These are phyloP conservation scores for Thysanoteuthis rhombus DNA, from an alignment of 2,888 invertebrate species.

Conservation along the genomic window DNA sequence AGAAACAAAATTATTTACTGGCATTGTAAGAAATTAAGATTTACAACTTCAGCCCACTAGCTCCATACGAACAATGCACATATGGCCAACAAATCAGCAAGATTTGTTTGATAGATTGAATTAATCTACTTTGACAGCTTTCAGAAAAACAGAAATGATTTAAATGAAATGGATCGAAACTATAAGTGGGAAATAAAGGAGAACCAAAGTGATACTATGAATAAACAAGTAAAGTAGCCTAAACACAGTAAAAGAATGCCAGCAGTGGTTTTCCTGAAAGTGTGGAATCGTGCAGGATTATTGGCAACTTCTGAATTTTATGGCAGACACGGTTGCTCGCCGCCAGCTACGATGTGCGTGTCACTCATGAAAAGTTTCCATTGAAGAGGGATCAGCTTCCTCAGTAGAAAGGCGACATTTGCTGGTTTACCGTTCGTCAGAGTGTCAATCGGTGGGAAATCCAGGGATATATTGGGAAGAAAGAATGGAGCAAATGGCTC, in stretches of 20 bases:
- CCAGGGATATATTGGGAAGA: too few species aligned
- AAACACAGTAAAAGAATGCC: background rate
- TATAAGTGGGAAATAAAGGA: background rate
- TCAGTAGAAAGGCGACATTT: background rate
- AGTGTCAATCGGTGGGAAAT: too few species aligned
- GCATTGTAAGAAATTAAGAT: too few species aligned
- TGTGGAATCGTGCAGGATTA: background rate
- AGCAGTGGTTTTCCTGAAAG: background rate
- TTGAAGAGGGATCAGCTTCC: background rate
- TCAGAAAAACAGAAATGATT: background rate
- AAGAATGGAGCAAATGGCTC: too few species aligned
- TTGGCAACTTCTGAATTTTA: background rate
- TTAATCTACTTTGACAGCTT: background rate
- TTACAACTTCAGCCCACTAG: too few species aligned
- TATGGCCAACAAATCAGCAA: too few species aligned
- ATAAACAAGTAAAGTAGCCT: background rate
- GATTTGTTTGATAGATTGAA: too few species aligned
- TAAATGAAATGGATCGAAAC: background rate
- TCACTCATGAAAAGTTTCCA: background rate
- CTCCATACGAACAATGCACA: too few species aligned
- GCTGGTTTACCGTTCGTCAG: too few species aligned
- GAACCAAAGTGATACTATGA: background rate
- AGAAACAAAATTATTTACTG: too few species aligned
- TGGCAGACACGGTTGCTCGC: background rate
- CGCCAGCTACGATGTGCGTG: background rate